Conservation (phyloP, 2,797 vertebrate species). For the Coendou prehensilis region DNA sequence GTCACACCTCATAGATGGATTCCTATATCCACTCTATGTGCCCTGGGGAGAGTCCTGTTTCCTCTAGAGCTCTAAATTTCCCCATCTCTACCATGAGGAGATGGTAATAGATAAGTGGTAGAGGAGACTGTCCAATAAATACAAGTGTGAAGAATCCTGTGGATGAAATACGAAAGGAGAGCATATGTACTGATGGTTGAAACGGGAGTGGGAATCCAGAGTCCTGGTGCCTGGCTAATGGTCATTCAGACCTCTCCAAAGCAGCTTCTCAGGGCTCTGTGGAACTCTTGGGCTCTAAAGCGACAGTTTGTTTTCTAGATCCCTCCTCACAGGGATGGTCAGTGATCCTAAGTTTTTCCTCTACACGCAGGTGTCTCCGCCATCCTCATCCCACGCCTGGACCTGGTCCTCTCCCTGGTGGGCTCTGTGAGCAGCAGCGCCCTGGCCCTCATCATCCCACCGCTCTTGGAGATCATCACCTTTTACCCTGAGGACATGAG, state of each 20-base stretch:
- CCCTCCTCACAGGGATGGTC: neutral
- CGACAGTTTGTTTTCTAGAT: neutral
- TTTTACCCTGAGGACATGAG: neutral
- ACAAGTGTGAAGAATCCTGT: neutral
- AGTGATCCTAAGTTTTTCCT: neutral
- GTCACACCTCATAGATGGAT: neutral
- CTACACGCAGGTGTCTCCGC: slow-evolving; percentile 87
- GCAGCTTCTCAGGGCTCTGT: neutral
- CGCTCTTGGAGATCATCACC: neutral
- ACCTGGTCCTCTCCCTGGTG: slow-evolving; percentile 96
- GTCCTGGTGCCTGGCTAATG: neutral
- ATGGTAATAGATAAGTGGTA: too few relatives aligned
- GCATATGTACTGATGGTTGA: too few relatives aligned
- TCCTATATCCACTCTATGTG: neutral
- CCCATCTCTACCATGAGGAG: neutral
- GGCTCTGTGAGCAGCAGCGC: slow-evolving; percentile 96
- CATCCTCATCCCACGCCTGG: slow-evolving; percentile 86
- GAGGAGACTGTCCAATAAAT: neutral
- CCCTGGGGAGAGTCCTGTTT: neutral
- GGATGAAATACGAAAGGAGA: neutral
- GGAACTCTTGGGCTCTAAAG: neutral
- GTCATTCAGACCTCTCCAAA: neutral
- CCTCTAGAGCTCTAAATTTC: neutral
- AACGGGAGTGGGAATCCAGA: neutral
- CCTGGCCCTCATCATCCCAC: slow-evolving; percentile 94